Evolutionary conservation across 2,797 vertebrate genomes (phyloP), one percentile per base, ranked within the genome.

Genomic region (Oreonectes daqikongensis): DNA sequence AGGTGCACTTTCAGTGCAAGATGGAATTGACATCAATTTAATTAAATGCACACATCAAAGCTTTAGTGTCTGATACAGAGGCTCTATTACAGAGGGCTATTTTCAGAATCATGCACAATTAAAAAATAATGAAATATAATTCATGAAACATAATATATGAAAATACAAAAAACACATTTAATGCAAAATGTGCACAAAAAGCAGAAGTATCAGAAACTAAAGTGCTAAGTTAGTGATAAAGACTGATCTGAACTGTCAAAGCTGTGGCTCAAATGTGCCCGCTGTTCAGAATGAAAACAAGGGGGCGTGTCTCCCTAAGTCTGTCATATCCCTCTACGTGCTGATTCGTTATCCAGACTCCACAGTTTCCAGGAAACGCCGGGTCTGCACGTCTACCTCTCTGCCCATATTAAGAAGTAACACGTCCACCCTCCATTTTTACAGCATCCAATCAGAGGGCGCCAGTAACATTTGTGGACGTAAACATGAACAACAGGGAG

Each of bases 401-500:
- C 81, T 88, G 82, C 52, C 93, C 92, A 91, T 84, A 93, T 93
- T 91, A 89, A 91, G 92, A 78, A 79, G 50, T 78, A 82, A 66
- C 75, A 84, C 85, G 82, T 91, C 88, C 92, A 89, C 91, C 92
- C 89, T 84, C 68, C 60, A 80, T 75, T 82, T 76, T 74, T 12
- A 55, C 78, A 50, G 79, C 48, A 72, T 70, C 93, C 93, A 94
- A 94, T 92, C 88, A 87, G 79, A 87, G 79, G 5, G 20, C 69
- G 84, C 77, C 84, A 89, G 88, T 90, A 88, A 90, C 89, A 77
- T 81, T 57, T 22, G 68, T 72, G 69, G 79, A 85, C 81, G 92
- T 93, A 92, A 93, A 94, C 91, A 93, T 88, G 90, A 88, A 87
- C 86, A 86, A 89, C 84, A 88, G 87, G 85, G 87, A 88, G 86